These are phyloP conservation scores for Bagarius yarrelli DNA, from an alignment of 2,113 vertebrate genomes.

Conservation along the genomic window DNA sequence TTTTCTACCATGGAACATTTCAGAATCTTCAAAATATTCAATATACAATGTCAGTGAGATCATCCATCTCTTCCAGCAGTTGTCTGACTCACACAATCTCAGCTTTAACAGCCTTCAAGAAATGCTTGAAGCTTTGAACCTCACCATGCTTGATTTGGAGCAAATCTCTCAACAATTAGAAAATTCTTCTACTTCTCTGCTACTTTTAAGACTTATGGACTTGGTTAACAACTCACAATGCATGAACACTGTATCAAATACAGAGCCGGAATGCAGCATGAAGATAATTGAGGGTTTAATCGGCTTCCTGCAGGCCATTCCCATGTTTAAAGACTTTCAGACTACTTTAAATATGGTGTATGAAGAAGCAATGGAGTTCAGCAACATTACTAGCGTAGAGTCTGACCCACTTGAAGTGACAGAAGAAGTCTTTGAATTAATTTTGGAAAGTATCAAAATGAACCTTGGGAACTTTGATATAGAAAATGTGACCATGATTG, in stretches of 20 bases:
- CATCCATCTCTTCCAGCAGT: slow-evolving; percentile 59
- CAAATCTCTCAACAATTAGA: slow-evolving; percentile 48
- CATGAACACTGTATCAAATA: slow-evolving; percentile 51
- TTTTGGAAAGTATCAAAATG: slow-evolving; percentile 58
- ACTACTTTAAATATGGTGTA: slow-evolving; percentile 53
- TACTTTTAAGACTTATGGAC: slow-evolving; percentile 52
- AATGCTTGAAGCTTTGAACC: slow-evolving; percentile 58
- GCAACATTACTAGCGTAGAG: slow-evolving; percentile 35
- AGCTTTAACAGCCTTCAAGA: slow-evolving; percentile 56
- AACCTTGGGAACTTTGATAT: slow-evolving; percentile 59
- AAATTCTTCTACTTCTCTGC: slow-evolving; percentile 43
- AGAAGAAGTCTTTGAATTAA: slow-evolving; percentile 44
- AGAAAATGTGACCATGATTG: slow-evolving; percentile 53
- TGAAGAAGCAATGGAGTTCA: slow-evolving; percentile 49
- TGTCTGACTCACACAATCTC: slow-evolving; percentile 51
- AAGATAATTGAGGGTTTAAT: slow-evolving; percentile 54
- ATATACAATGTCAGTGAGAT: slow-evolving; percentile 53
- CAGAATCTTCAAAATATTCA: slow-evolving; percentile 5
- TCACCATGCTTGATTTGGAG: slow-evolving; percentile 62
- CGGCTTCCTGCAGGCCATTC: slow-evolving; percentile 55
- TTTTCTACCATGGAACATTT: slow-evolving; percentile 54
- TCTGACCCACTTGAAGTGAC: slow-evolving; percentile 40
- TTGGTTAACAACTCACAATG: slow-evolving; percentile 57
- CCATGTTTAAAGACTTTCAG: slow-evolving; percentile 43
- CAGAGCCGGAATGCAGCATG: slow-evolving; percentile 53